Evolutionary conservation across 2,797 vertebrate species (phyloP), one percentile per base, ranked within the genome.

Genomic region (Periparus ater): DNA sequence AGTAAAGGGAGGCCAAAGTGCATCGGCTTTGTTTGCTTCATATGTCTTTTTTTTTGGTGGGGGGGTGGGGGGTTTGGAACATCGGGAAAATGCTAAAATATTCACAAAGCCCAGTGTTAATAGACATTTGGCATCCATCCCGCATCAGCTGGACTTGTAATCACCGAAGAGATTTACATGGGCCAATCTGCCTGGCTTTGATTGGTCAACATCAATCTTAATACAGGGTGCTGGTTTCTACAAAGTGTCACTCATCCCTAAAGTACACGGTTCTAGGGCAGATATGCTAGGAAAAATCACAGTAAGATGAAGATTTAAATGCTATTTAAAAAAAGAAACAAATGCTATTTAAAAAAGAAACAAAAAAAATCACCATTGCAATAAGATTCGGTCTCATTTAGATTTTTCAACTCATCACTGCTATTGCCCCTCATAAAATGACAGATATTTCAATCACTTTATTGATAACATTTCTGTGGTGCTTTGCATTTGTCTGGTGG

Each of bases 181-280:
- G 67, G 62, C 80, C 92, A 89, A 82, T 95, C 83, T 95, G 66
- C 70, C 68, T 92, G 77, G 75, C 77, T 94, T 83, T 83, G 75
- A 71, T 30, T 57, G 77, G 26, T 73, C 66, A 82, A 48, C 92
- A 80, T 86, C 76, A 86, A 55, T 89, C 88, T 93, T 74, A 82
- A 73, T 42, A 16, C 58, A 76, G 68, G 26, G 47, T 62, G 30
- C 47, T 94, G 79, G 27, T 75, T 91, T 89, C 87, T 85, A 89
- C 71, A 85, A 86, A 89, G 89, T 86, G 81, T 79, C 95, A 77
- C 63, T 95, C 70, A 78, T 71, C 81, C 42, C 62, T 54, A 23
- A 88, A 94, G 30, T 8, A 18, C 32, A 19, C 12, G 9, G 57
- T 62, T 81, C 81, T 61, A 47, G 32, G 84, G 58, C 7, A 85